A percentile compares a stretch with the other conserved stretches of the same genome.
These are phyloP conservation scores for Crepidodera aurea DNA, from an alignment of 2,888 invertebrate species.

Conservation along the genomic window DNA sequence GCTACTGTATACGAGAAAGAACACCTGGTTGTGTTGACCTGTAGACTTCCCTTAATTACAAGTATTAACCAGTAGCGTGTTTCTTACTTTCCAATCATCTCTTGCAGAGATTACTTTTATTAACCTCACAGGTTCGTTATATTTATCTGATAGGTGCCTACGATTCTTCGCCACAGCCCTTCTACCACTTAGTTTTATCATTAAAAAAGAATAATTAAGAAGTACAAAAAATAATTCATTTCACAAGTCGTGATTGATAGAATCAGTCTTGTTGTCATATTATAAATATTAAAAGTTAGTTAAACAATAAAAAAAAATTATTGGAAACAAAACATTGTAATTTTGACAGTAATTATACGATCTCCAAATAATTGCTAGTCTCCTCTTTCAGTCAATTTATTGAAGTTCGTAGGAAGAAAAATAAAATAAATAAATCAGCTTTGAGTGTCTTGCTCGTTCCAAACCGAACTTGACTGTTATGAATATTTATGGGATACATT, in stretches of 20 bases:
- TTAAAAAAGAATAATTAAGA: neutral
- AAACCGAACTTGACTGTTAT: conserved; percentile 39
- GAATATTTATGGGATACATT: conserved; percentile 54
- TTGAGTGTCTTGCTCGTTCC: conserved; percentile 23
- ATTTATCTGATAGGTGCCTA: conserved; percentile 32
- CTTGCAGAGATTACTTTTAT: conserved; percentile 38
- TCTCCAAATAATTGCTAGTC: no score
- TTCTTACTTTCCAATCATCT: conserved; percentile 50
- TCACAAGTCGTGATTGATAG: no score
- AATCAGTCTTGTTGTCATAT: no score
- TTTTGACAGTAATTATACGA: no score
- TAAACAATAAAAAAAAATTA: no score
- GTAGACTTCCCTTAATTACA: conserved; percentile 59
- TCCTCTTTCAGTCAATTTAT: no score
- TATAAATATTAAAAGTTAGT: no score
- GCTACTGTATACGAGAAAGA: conserved; percentile 57
- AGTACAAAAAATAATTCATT: no score
- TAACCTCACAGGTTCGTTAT: conserved; percentile 35
- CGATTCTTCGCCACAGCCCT: conserved; percentile 12
- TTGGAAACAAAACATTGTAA: no score
- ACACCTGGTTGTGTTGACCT: conserved; percentile 59
- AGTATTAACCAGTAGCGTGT: conserved; percentile 60
- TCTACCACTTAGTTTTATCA: neutral
- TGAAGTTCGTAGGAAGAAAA: no score
- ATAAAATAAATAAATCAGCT: conserved; percentile 12